phyloP scores from a whole-genome alignment of 1,140 invertebrate species.

The Panonychus citri region DNA sequence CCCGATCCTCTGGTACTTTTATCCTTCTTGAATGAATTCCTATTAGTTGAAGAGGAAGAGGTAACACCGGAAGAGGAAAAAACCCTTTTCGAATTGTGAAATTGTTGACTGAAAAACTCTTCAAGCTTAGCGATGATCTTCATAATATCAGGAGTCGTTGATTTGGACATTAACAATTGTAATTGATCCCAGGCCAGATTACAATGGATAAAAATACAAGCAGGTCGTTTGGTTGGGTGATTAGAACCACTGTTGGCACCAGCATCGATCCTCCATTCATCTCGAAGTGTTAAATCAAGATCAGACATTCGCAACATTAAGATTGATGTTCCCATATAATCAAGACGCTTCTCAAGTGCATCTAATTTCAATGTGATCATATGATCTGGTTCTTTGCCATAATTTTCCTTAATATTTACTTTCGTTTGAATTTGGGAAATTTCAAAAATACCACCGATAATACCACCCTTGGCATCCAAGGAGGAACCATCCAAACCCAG shows the following conservation, averaged over 20 bases:
- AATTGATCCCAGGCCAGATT: constrained; percentile 80
- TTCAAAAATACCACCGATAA: constrained; percentile 80
- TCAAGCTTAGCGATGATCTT: constrained; percentile 91
- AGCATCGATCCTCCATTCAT: constrained; percentile 49
- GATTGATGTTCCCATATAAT: constrained; percentile 75
- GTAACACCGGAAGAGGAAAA: constrained; percentile 37
- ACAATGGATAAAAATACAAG: constrained; percentile 75
- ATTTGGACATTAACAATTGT: constrained; percentile 84
- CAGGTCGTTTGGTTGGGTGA: constrained; percentile 33
- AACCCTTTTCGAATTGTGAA: constrained; percentile 70
- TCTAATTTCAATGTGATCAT: constrained; percentile 55
- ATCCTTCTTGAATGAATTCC: constrained; percentile 13
- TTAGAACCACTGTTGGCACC: constrained; percentile 15
- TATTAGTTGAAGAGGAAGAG: background rate
- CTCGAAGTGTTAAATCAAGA: constrained; percentile 45
- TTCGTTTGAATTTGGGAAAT: constrained; percentile 66
- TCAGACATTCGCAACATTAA: constrained; percentile 67
- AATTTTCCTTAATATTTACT: constrained; percentile 69
- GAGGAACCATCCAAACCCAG: constrained; percentile 66
- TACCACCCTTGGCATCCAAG: constrained; percentile 80
- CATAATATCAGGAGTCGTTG: constrained; percentile 78
- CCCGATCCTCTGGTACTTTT: constrained; percentile 20
- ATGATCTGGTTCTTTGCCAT: constrained; percentile 66
- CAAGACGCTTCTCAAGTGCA: constrained; percentile 61
- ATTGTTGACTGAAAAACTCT: constrained; percentile 87